Conservation (phyloP, 2,888 invertebrate species). For the Penaeus monodon region DNA sequence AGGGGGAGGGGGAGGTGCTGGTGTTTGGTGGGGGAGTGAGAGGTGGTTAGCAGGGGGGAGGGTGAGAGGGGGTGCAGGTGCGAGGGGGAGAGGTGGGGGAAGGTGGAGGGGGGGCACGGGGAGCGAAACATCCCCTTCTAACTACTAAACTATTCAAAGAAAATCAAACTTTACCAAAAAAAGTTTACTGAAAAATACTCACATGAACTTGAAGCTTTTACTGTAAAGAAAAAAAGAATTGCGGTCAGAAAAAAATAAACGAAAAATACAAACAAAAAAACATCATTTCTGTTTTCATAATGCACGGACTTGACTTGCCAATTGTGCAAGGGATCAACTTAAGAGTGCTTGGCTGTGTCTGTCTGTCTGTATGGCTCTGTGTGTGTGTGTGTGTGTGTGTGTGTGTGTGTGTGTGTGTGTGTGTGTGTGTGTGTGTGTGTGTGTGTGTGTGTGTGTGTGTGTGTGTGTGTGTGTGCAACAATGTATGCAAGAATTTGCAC, state of each 20-base stretch:
- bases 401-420: not conserved
- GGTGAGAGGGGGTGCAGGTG: not conserved
- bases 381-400: slow-evolving; percentile 16
- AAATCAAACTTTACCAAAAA: slow-evolving; percentile 11
- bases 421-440: no score
- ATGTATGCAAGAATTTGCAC: no score
- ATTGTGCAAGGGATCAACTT: not conserved
- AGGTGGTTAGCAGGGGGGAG: not conserved
- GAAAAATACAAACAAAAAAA: slow-evolving; percentile 8
- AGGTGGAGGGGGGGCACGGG: not conserved
- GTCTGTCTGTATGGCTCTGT: not conserved
- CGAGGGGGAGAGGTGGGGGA: not conserved
- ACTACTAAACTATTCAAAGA: not conserved
- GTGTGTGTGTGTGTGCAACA: no score
- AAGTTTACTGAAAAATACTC: slow-evolving; percentile 19
- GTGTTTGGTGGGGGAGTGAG: not conserved
- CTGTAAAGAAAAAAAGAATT: slow-evolving; percentile 41
- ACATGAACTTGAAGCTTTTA: slow-evolving; percentile 47
- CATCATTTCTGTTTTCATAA: not conserved
- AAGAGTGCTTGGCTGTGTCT: not conserved
- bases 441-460: no score
- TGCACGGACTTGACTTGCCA: not conserved
- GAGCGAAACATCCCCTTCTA: slow-evolving; percentile 14
- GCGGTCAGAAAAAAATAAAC: slow-evolving; percentile 25
- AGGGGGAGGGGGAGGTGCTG: not conserved